phyloP scores from a whole-genome alignment of 2,797 vertebrate genomes.

The Alouatta caraya region DNA sequence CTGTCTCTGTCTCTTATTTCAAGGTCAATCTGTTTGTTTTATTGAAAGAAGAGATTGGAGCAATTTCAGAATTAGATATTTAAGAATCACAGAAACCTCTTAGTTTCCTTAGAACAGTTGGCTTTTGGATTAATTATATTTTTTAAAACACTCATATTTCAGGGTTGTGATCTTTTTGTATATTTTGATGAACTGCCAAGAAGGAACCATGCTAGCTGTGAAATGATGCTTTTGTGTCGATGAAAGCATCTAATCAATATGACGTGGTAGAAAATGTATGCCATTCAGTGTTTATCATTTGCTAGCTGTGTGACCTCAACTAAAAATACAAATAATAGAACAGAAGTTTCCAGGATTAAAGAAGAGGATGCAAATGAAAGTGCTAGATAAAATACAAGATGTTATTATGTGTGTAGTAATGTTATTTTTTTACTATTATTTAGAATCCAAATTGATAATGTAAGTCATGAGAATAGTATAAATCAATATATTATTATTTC shows the following conservation, averaged over 20 bases:
- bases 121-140: neutral
- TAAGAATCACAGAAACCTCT: neutral
- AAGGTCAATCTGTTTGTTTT: neutral
- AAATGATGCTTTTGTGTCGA: neutral
- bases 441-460: neutral
- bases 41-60: neutral
- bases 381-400: constrained; percentile 3
- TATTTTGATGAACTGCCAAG: neutral
- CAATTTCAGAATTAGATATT: neutral
- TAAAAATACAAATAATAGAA: neutral
- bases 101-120: constrained; percentile 5
- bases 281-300: neutral
- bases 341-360: neutral
- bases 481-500: neutral
- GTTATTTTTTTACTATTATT: neutral
- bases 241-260: neutral
- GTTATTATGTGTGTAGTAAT: neutral
- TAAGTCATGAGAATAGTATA: neutral
- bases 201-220: neutral
- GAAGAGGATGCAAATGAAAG: neutral
- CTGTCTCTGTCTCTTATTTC: neutral
- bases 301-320: neutral
- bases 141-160: neutral
- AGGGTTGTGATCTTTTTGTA: neutral
- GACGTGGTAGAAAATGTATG: neutral